These are phyloP conservation scores for Schizopygopsis pylzovi DNA, from an alignment of 2,797 vertebrate genomes.

Conservation along the genomic window DNA sequence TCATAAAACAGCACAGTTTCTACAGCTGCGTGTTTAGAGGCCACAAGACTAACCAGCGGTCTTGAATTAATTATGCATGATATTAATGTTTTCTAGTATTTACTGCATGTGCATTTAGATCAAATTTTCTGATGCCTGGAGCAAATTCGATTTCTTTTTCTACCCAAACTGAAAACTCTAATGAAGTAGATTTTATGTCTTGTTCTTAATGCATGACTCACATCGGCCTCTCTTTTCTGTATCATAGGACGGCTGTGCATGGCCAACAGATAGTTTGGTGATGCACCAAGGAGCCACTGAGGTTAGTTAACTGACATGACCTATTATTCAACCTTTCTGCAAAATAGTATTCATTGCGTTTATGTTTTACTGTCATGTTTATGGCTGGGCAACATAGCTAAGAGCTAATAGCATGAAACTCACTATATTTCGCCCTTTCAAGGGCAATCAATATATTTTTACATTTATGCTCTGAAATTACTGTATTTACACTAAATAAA, in stretches of 20 bases:
- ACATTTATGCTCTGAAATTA: background rate
- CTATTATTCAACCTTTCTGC: background rate
- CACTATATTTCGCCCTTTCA: background rate
- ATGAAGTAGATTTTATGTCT: slow-evolving; percentile 17
- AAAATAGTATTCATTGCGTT: background rate
- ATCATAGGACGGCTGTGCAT: slow-evolving; percentile 83
- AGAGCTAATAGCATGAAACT: background rate
- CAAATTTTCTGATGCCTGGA: slow-evolving; percentile 3
- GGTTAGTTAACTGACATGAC: slow-evolving; percentile 69
- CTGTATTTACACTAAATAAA: background rate
- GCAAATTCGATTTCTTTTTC: background rate
- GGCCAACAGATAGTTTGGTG: slow-evolving; percentile 82
- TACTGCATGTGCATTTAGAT: background rate
- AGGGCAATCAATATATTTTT: background rate
- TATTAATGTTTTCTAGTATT: slow-evolving; percentile 24
- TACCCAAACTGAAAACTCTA: background rate
- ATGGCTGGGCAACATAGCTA: background rate
- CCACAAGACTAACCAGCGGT: slow-evolving; percentile 1
- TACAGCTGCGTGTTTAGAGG: slow-evolving; percentile 24
- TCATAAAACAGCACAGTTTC: background rate
- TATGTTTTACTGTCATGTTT: background rate
- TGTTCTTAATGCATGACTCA: slow-evolving; percentile 26
- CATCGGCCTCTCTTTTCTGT: slow-evolving; percentile 24
- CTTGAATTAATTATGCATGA: slow-evolving; percentile 28
- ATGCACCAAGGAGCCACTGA: slow-evolving; percentile 80